phyloP scores from a whole-genome alignment of 2,797 vertebrate genomes.

The Austrolebias charrua region DNA sequence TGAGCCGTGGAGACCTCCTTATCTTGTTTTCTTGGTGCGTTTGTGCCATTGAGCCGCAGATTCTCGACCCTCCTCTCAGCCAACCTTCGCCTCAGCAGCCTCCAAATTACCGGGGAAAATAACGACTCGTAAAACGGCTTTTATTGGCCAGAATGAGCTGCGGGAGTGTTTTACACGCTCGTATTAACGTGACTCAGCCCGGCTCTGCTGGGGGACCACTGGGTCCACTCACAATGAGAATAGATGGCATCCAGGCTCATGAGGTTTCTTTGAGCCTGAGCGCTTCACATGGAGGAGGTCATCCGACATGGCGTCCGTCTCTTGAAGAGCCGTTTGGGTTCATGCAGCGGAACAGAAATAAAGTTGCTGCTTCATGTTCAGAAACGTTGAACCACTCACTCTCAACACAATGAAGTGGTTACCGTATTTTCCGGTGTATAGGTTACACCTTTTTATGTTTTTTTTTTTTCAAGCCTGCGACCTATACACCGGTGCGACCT shows the following conservation, averaged over 20 bases:
- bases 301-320: slow-evolving; percentile 40
- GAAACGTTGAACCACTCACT: slow-evolving; percentile 35
- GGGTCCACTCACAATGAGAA: slow-evolving; percentile 61
- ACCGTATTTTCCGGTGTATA: too few relatives aligned
- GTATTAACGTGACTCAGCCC: slow-evolving; percentile 64
- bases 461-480: too few relatives aligned
- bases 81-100: slow-evolving; percentile 1
- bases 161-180: slow-evolving; percentile 50
- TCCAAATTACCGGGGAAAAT: slow-evolving; percentile 41
- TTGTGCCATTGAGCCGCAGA: not conserved
- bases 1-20: slow-evolving; percentile 30
- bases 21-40: not conserved
- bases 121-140: slow-evolving; percentile 54
- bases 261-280: slow-evolving; percentile 60
- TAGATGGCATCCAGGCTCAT: slow-evolving; percentile 47
- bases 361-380: slow-evolving; percentile 45
- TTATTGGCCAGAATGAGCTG: slow-evolving; percentile 52
- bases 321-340: slow-evolving; percentile 21
- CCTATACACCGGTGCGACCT: too few relatives aligned
- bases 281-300: slow-evolving; percentile 51
- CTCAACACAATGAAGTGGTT: slow-evolving; percentile 41
- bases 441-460: too few relatives aligned
- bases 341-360: slow-evolving; percentile 31
- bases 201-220: slow-evolving; percentile 49
- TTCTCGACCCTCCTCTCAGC: slow-evolving; percentile 3